phyloP scores from a whole-genome alignment of 2,888 invertebrate species.

The Andrena camellia region DNA sequence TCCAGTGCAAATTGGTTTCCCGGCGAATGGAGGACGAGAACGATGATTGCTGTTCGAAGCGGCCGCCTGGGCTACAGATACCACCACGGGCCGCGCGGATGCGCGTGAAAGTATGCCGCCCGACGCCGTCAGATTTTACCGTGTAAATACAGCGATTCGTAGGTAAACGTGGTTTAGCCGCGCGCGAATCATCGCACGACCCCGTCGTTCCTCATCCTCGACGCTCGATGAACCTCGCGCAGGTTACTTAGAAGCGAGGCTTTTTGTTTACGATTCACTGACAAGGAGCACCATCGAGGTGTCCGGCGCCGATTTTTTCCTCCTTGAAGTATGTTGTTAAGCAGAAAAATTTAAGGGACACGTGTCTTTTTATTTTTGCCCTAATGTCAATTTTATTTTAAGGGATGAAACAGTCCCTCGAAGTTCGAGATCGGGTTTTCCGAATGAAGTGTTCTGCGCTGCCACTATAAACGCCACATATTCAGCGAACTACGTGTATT shows the following conservation, averaged over 20 bases:
- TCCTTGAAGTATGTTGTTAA: too few relatives aligned
- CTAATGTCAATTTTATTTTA: too few relatives aligned
- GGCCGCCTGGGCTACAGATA: background rate
- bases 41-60: constrained; percentile 26
- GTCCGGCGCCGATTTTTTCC: too few relatives aligned
- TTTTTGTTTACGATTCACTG: background rate
- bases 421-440: too few relatives aligned
- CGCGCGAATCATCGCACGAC: constrained; percentile 4
- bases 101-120: constrained; percentile 3
- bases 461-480: too few relatives aligned
- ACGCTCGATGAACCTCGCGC: background rate
- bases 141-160: constrained; percentile 24
- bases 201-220: background rate
- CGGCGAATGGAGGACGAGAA: constrained; percentile 20
- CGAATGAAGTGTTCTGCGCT: too few relatives aligned
- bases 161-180: constrained; percentile 17
- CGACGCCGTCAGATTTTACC: constrained; percentile 13
- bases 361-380: too few relatives aligned
- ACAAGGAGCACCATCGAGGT: too few relatives aligned
- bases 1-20: constrained; percentile 23
- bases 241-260: background rate
- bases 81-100: background rate
- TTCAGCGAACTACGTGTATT: too few relatives aligned
- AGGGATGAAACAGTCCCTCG: too few relatives aligned
- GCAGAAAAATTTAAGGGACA: too few relatives aligned